Conservation (phyloP, 2,797 vertebrate genomes). For the Sebastes flavidus region DNA sequence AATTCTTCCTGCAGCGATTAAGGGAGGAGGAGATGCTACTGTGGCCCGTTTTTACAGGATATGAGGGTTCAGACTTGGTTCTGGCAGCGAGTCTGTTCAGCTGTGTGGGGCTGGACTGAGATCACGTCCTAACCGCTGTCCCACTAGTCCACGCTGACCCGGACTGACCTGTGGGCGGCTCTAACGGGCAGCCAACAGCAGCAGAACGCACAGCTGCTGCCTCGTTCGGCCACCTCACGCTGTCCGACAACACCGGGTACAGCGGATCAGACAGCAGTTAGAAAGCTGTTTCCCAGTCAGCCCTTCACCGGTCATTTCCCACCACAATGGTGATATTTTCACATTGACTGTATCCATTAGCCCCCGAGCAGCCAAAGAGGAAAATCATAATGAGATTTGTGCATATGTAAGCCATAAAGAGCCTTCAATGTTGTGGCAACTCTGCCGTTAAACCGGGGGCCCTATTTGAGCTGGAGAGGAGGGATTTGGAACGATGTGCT, state of each 20-base stretch:
- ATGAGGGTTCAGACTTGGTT: conserved; percentile 40
- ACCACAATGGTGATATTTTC: conserved; percentile 58
- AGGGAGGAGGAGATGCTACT: conserved; percentile 31
- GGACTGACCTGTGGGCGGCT: conserved; percentile 31
- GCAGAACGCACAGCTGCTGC: conserved; percentile 32
- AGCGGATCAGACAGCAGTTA: conserved; percentile 14
- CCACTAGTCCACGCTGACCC: conserved; percentile 48
- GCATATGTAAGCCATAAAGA: conserved; percentile 76
- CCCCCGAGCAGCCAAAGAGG: conserved; percentile 48
- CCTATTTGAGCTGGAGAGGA: conserved; percentile 76
- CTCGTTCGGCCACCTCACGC: not conserved
- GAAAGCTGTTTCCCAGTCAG: conserved; percentile 14
- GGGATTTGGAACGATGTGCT: conserved; percentile 68
- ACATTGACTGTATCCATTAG: conserved; percentile 43
- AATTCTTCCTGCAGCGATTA: conserved; percentile 38
- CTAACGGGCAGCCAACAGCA: conserved; percentile 36
- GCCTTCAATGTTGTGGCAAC: conserved; percentile 60
- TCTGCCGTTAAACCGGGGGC: conserved; percentile 59
- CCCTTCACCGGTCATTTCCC: conserved; percentile 41
- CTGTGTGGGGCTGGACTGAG: conserved; percentile 54
- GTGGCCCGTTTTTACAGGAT: conserved; percentile 39
- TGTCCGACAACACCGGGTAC: not conserved
- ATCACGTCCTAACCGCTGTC: conserved; percentile 44
- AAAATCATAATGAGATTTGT: conserved; percentile 58
- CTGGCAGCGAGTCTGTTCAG: conserved; percentile 53